phyloP scores from a whole-genome alignment of 2,888 invertebrate genomes.

The Drosophila borealis region DNA sequence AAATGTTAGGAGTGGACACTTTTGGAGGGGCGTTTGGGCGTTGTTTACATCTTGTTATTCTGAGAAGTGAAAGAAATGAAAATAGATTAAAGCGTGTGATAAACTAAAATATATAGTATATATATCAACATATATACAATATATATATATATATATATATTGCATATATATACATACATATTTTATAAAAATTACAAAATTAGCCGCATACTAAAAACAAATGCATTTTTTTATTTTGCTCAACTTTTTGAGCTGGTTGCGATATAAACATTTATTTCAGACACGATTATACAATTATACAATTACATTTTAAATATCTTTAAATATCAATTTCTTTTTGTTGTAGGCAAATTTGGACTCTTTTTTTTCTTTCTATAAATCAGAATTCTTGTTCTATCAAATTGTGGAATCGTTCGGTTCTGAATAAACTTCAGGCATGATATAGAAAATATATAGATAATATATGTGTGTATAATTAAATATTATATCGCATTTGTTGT shows the following conservation, averaged over 20 bases:
- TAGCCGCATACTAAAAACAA: slow-evolving; percentile 39
- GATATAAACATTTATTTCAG: background rate
- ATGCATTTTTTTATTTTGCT: slow-evolving; percentile 13
- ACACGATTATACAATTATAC: no score
- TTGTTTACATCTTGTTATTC: slow-evolving; percentile 43
- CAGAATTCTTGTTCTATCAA: no score
- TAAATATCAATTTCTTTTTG: no score
- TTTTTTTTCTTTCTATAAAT: no score
- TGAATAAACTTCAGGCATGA: no score
- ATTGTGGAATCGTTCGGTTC: no score
- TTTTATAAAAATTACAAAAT: slow-evolving; percentile 60
- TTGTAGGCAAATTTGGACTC: no score
- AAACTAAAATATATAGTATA: slow-evolving; percentile 54
- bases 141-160: slow-evolving; percentile 6
- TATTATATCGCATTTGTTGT: no score
- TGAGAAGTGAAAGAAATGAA: slow-evolving; percentile 35
- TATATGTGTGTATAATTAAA: no score
- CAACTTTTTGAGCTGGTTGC: background rate
- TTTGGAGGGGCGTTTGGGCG: slow-evolving; percentile 1
- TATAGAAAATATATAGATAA: no score
- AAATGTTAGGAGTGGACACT: background rate
- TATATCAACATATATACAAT: slow-evolving; percentile 5
- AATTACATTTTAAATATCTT: no score
- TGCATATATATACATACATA: slow-evolving; percentile 44
- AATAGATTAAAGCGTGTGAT: slow-evolving; percentile 66